phyloP scores from a whole-genome alignment of 2,113 vertebrate genomes.

The Chlamydotis undulata region DNA sequence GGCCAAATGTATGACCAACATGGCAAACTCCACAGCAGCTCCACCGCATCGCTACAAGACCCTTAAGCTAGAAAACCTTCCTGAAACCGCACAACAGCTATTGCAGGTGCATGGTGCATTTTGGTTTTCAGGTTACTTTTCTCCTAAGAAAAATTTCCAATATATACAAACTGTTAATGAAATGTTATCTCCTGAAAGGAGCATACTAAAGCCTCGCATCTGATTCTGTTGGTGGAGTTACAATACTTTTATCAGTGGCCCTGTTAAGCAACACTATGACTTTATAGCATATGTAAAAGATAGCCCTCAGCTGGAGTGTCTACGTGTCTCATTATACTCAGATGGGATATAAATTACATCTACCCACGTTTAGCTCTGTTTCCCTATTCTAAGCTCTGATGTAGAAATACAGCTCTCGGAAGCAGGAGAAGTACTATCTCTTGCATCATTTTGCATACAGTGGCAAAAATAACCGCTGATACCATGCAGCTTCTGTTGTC shows the following conservation, averaged over 20 bases:
- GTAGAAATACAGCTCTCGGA: neutral
- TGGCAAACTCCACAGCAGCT: neutral
- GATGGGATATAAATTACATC: neutral
- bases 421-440: neutral
- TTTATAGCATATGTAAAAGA: neutral
- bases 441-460: neutral
- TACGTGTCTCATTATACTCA: neutral
- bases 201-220: neutral
- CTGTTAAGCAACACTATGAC: neutral
- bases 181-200: neutral
- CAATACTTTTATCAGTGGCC: neutral
- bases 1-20: neutral
- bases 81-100: neutral
- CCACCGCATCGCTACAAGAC: neutral
- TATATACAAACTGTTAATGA: neutral
- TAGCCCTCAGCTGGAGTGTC: neutral
- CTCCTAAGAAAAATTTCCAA: neutral
- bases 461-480: neutral
- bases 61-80: neutral
- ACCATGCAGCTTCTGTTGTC: neutral
- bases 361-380: neutral
- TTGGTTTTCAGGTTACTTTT: neutral
- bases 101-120: neutral
- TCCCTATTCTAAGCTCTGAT: neutral
- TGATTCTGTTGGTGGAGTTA: neutral